Evolutionary conservation across 2,888 invertebrate species (phyloP).

Genomic region (Pteria penguin): DNA sequence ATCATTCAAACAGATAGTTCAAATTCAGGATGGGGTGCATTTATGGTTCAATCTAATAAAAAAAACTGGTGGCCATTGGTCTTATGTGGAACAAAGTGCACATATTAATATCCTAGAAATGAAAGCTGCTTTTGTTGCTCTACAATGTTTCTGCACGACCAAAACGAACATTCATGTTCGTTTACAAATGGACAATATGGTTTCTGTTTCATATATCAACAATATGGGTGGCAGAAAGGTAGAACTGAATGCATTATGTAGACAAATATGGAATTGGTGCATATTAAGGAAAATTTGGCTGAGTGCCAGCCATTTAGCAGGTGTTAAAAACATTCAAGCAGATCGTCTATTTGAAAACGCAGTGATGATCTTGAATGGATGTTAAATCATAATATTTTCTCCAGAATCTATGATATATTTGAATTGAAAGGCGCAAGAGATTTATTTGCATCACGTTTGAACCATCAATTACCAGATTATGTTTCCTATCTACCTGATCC

Average conservation of each 20-base stretch:
- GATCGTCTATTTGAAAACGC: slow-evolving; percentile 5
- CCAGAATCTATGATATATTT: neutral
- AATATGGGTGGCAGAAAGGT: slow-evolving; percentile 17
- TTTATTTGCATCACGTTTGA: slow-evolving; percentile 26
- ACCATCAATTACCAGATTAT: slow-evolving; percentile 14
- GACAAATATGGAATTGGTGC: slow-evolving; percentile 17
- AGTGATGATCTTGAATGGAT: slow-evolving; percentile 12
- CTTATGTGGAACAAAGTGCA: slow-evolving; percentile 11
- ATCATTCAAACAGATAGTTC: slow-evolving; percentile 15
- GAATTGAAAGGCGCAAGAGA: neutral
- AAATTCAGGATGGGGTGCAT: slow-evolving; percentile 12
- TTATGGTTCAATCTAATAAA: slow-evolving; percentile 31
- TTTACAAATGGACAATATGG: slow-evolving; percentile 21
- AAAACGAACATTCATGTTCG: neutral
- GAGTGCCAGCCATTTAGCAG: slow-evolving; percentile 14
- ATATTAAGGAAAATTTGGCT: slow-evolving; percentile 16
- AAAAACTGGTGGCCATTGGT: slow-evolving; percentile 26
- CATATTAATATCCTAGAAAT: neutral
- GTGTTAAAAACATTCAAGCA: slow-evolving; percentile 15
- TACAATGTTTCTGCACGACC: neutral
- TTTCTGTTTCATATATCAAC: slow-evolving; percentile 7
- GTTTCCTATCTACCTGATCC: slow-evolving; percentile 19
- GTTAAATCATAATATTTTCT: neutral
- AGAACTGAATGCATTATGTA: slow-evolving; percentile 36
- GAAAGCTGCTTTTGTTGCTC: neutral